Percentiles rank a stretch among this genome's conserved stretches.
These are phyloP conservation scores for Pteronura brasiliensis DNA, from an alignment of 2,113 vertebrate species.

Conservation along the genomic window DNA sequence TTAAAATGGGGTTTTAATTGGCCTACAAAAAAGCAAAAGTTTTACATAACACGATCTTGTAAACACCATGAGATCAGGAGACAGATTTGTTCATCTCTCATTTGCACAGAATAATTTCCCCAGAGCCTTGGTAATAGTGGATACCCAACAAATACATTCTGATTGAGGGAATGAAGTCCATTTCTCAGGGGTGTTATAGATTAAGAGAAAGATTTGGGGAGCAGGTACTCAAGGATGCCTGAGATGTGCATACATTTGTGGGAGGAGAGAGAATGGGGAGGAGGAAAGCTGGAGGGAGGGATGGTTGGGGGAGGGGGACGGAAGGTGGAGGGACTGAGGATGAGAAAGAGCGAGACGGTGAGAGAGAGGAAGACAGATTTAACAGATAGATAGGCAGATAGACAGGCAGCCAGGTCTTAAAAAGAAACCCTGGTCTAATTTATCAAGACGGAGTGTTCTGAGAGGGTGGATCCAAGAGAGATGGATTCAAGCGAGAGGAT, in stretches of 20 bases:
- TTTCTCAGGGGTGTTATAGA: neutral
- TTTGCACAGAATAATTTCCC: neutral
- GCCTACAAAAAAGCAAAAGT: neutral
- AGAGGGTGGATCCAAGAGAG: neutral
- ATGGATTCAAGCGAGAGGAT: neutral
- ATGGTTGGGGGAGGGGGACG: fast-evolving
- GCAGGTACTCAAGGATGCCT: neutral
- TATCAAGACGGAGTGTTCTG: neutral
- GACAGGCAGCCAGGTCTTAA: neutral
- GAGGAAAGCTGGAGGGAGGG: too few relatives aligned
- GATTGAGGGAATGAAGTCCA: neutral
- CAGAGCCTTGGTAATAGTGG: neutral
- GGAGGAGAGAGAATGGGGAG: neutral
- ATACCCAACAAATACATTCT: neutral
- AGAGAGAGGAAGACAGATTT: too few relatives aligned
- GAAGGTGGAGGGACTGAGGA: neutral
- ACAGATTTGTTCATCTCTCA: neutral
- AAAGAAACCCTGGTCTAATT: neutral
- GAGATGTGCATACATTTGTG: neutral
- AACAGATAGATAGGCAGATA: neutral
- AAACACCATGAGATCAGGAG: neutral
- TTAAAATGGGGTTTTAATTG: neutral
- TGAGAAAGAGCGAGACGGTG: too few relatives aligned
- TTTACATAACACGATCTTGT: neutral
- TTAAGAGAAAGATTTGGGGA: neutral